These are phyloP conservation scores for Yponomeuta evonymella DNA, from an alignment of 2,888 invertebrate species.

Conservation along the genomic window DNA sequence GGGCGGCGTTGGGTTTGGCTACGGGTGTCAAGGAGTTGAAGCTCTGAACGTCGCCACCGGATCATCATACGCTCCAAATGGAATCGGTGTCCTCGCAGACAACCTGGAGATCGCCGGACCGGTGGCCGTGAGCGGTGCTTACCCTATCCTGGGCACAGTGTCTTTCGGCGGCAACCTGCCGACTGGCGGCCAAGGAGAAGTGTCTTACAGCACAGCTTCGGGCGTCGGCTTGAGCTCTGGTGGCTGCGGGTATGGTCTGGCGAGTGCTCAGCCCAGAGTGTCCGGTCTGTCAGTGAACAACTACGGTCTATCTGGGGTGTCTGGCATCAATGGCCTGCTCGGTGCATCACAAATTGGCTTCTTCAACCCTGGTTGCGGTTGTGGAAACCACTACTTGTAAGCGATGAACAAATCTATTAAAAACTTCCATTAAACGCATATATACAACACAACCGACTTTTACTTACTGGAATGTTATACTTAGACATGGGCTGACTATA, in stretches of 20 bases:
- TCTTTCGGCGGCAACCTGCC: not conserved
- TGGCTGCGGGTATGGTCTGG: not conserved
- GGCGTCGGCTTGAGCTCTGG: not conserved
- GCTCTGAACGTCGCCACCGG: not conserved
- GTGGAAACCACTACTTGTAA: too few relatives aligned
- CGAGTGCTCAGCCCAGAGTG: not conserved
- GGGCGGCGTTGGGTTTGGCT: not conserved
- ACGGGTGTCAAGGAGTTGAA: not conserved
- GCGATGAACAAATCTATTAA: too few relatives aligned
- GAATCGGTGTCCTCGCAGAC: conserved; percentile 2
- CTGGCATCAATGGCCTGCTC: not conserved
- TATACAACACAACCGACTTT: too few relatives aligned
- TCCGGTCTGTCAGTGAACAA: not conserved
- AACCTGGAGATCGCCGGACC: conserved; percentile 9
- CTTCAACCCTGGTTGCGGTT: too few relatives aligned
- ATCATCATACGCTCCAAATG: not conserved
- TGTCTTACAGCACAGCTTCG: not conserved
- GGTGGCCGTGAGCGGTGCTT: not conserved
- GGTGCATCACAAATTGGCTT: too few relatives aligned
- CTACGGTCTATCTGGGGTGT: not conserved
- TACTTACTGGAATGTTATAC: too few relatives aligned
- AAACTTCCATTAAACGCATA: too few relatives aligned
- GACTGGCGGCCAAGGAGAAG: not conserved
- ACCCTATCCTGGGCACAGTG: not conserved
- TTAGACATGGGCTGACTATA: too few relatives aligned